Conservation (phyloP, 2,797 vertebrate genomes). For the Zalophus californianus region DNA sequence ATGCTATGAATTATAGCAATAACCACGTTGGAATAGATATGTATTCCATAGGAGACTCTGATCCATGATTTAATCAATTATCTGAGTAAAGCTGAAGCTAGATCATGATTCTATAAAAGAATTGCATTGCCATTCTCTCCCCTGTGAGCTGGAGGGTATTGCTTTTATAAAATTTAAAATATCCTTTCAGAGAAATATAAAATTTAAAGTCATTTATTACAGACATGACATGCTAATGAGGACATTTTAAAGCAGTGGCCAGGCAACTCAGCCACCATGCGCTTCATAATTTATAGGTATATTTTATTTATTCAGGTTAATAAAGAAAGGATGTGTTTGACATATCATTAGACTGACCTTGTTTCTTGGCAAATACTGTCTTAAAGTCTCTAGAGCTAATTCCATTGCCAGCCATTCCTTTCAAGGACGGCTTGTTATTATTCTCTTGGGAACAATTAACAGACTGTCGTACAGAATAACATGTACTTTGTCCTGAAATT, state of each 20-base stretch:
- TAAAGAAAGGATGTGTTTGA: conserved; percentile 77
- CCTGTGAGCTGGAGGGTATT: not conserved
- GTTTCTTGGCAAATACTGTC: conserved; percentile 81
- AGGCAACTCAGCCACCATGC: not conserved
- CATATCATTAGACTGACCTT: conserved; percentile 82
- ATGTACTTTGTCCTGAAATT: conserved; percentile 64
- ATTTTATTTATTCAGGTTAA: conserved; percentile 81
- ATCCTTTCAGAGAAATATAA: conserved; percentile 27
- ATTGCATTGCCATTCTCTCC: not conserved
- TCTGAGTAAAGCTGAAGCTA: not conserved
- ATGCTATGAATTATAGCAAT: not conserved
- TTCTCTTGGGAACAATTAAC: conserved; percentile 85
- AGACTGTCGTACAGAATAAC: conserved; percentile 71
- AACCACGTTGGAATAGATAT: not conserved
- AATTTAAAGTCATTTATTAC: conserved; percentile 56
- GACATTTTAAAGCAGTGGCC: conserved; percentile 53
- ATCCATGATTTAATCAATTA: not conserved
- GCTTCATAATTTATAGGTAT: conserved; percentile 68
- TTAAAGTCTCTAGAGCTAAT: conserved; percentile 80
- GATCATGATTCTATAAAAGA: not conserved
- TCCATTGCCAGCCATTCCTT: conserved; percentile 75
- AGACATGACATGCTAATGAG: conserved; percentile 45
- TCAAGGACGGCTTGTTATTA: conserved; percentile 84
- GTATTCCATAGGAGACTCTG: not conserved
- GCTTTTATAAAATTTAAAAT: conserved; percentile 46